Conservation (phyloP, 2,113 vertebrate species). For the Pica pica region DNA sequence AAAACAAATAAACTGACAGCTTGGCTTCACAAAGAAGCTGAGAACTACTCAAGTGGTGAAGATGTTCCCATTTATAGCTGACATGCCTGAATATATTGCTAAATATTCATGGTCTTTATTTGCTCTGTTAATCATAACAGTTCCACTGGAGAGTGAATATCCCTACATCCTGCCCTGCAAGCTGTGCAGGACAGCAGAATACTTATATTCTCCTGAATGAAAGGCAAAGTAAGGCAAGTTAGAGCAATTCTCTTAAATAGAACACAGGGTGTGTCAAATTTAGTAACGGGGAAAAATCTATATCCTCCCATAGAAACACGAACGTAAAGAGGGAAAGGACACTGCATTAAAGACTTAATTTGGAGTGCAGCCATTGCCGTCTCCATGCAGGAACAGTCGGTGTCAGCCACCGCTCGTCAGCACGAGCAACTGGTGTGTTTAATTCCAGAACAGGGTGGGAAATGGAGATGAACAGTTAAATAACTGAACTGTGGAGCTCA, state of each 20-base stretch:
- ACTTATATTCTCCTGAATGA: neutral
- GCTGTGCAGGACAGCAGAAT: neutral
- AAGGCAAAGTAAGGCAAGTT: neutral
- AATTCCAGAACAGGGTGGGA: neutral
- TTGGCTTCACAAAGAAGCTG: neutral
- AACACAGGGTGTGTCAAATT: neutral
- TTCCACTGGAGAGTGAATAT: neutral
- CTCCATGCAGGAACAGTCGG: rapidly evolving
- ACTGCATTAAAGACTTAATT: neutral
- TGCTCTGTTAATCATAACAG: neutral
- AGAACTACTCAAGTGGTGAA: neutral
- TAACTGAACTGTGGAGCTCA: neutral
- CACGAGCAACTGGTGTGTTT: neutral
- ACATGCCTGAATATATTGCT: neutral
- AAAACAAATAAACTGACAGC: neutral
- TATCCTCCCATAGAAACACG: neutral
- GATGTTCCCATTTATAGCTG: neutral
- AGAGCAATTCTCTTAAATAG: neutral
- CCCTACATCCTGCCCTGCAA: neutral
- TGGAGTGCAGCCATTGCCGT: neutral
- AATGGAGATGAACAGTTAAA: neutral
- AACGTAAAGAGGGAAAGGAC: neutral
- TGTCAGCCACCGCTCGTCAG: rapidly evolving
- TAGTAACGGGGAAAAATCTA: neutral
- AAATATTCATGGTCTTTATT: neutral